Conservation (phyloP, 1,140 invertebrate species). For the Hycleus cichorii region DNA sequence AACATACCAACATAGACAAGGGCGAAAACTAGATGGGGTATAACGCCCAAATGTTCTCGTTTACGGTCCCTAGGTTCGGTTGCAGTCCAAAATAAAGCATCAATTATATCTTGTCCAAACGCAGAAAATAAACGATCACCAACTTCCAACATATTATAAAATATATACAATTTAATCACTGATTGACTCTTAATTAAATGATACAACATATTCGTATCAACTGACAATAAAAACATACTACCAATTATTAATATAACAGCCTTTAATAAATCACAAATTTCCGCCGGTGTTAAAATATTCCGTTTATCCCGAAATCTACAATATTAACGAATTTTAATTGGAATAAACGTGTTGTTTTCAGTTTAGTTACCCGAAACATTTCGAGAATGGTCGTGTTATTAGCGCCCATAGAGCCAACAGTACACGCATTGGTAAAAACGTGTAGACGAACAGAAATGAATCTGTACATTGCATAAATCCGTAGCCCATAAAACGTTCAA, state of each 20-base stretch:
- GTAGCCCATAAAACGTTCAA: slow-evolving; percentile 91
- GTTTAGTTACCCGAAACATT: slow-evolving; percentile 58
- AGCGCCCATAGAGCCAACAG: slow-evolving; percentile 76
- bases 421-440: slow-evolving; percentile 92
- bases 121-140: slow-evolving; percentile 92
- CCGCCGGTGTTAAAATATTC: slow-evolving; percentile 69
- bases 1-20: slow-evolving; percentile 93
- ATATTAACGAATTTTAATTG: slow-evolving; percentile 7
- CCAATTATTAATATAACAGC: slow-evolving; percentile 80
- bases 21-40: slow-evolving; percentile 84
- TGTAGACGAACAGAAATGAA: slow-evolving; percentile 96
- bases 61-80: slow-evolving; percentile 81
- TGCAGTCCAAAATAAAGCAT: slow-evolving; percentile 96
- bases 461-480: slow-evolving; percentile 97
- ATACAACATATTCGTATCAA: slow-evolving; percentile 98
- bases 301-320: slow-evolving; percentile 19
- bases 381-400: slow-evolving; percentile 60
- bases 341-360: not conserved
- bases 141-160: slow-evolving; percentile 99
- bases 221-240: slow-evolving; percentile 75
- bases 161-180: slow-evolving; percentile 98
- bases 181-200: slow-evolving; percentile 98
- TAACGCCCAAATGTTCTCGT: slow-evolving; percentile 75
- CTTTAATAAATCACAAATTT: slow-evolving; percentile 95
- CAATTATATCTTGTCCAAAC: slow-evolving; percentile 97